Percentiles rank a stretch among this genome's conserved stretches.
These are phyloP conservation scores for Aplodontia rufa DNA, from an alignment of 2,113 vertebrate genomes.

Conservation along the genomic window DNA sequence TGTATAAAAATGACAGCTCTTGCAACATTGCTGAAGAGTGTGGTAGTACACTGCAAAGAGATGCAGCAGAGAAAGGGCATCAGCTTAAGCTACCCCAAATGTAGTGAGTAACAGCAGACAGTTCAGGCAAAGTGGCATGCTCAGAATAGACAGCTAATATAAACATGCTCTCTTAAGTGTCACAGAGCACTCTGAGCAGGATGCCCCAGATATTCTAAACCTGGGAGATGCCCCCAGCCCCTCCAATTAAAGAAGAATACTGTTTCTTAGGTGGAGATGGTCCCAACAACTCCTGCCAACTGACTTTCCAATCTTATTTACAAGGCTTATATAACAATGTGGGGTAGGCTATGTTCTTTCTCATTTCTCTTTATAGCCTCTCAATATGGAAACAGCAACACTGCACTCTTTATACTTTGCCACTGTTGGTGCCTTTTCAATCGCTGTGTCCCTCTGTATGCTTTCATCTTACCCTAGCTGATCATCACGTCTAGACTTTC, in stretches of 20 bases:
- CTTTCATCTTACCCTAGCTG: not conserved
- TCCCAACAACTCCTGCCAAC: not conserved
- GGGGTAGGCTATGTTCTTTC: not conserved
- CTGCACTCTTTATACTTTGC: not conserved
- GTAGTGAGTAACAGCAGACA: not conserved
- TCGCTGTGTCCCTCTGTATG: not conserved
- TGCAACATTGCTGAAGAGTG: not conserved
- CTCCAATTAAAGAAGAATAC: not conserved
- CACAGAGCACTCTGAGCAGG: not conserved
- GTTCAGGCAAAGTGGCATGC: no score
- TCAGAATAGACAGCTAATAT: not conserved
- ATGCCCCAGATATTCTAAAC: not conserved
- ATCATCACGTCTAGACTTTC: not conserved
- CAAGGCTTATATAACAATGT: not conserved
- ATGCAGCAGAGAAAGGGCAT: not conserved
- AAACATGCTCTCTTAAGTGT: not conserved
- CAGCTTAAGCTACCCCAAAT: not conserved
- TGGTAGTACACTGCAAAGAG: not conserved
- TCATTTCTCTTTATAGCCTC: not conserved
- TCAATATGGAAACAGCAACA: not conserved
- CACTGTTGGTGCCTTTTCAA: not conserved
- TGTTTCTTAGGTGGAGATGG: not conserved
- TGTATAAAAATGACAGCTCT: not conserved
- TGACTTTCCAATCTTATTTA: not conserved
- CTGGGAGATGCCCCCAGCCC: rapidly evolving